These are phyloP conservation scores for Chymomyza amoena DNA, from an alignment of 2,888 invertebrate species.

Conservation along the genomic window DNA sequence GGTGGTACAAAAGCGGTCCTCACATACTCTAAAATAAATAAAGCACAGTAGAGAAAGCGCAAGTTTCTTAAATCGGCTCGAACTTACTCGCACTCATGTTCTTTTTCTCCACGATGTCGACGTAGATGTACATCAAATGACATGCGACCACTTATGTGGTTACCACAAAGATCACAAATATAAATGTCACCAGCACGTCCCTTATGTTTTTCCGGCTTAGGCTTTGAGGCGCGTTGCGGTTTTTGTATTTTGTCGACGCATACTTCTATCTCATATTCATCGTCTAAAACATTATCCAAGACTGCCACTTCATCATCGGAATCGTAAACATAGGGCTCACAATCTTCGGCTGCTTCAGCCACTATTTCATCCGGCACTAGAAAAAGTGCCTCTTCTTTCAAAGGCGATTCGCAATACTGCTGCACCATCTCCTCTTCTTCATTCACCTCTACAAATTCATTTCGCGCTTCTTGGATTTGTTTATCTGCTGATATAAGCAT, in stretches of 20 bases:
- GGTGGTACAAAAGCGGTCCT: conserved; percentile 4
- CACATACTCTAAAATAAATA: conserved; percentile 3
- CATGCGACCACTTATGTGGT: conserved; percentile 1
- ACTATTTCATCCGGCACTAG: background rate
- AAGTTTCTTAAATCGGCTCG: background rate
- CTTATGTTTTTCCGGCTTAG: background rate
- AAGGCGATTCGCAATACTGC: background rate
- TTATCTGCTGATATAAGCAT: background rate
- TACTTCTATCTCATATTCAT: background rate
- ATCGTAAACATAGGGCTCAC: background rate
- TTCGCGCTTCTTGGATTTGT: background rate
- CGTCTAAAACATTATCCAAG: background rate
- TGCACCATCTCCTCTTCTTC: background rate
- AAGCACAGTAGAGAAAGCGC: background rate
- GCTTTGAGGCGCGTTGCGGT: background rate
- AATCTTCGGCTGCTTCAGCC: background rate
- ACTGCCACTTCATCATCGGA: background rate
- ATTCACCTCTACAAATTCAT: background rate
- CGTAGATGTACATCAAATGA: conserved; percentile 4
- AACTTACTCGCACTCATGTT: conserved; percentile 13
- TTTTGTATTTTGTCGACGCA: background rate
- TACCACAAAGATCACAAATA: conserved; percentile 15
- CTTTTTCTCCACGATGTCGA: conserved; percentile 10
- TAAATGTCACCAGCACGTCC: background rate
- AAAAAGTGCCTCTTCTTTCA: background rate